Evolutionary conservation across 2,888 invertebrate species (phyloP).

Genomic region (Marronus borbonicus): DNA sequence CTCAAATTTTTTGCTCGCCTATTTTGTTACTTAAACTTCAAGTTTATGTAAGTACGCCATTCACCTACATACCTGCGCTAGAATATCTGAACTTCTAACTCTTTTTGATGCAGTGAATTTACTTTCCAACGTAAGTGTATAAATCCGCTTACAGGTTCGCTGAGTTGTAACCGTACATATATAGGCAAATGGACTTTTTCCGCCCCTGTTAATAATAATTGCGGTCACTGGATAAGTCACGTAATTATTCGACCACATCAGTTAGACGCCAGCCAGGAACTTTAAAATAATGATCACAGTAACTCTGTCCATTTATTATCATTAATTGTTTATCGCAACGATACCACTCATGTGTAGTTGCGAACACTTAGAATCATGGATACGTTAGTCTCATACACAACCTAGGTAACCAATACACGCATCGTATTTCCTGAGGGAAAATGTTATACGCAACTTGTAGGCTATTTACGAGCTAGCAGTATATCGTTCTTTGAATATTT

Average conservation of each 20-base stretch:
- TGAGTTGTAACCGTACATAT: background rate
- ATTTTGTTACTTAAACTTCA: too few relatives aligned
- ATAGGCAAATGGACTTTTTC: constrained; percentile 20
- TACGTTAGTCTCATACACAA: background rate
- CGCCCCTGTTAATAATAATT: constrained; percentile 6
- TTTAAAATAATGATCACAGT: constrained; percentile 13
- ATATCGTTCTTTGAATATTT: constrained; percentile 1
- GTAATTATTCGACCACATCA: constrained; percentile 35
- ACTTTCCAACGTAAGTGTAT: too few relatives aligned
- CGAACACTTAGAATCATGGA: background rate
- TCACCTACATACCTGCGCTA: too few relatives aligned
- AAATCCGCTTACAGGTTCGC: background rate
- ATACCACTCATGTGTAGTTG: background rate
- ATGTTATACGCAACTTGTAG: constrained; percentile 1
- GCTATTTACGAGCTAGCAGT: background rate
- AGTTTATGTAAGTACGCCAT: too few relatives aligned
- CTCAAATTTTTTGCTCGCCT: too few relatives aligned
- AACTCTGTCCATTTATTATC: constrained; percentile 32
- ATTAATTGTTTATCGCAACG: constrained; percentile 17
- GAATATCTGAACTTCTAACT: too few relatives aligned
- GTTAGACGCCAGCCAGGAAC: constrained; percentile 21
- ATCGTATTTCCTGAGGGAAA: background rate
- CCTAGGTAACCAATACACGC: too few relatives aligned
- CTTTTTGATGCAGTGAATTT: too few relatives aligned
- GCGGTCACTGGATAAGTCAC: constrained; percentile 12